phyloP scores from a whole-genome alignment of 2,113 vertebrate species.

The Rafetus swinhoei region DNA sequence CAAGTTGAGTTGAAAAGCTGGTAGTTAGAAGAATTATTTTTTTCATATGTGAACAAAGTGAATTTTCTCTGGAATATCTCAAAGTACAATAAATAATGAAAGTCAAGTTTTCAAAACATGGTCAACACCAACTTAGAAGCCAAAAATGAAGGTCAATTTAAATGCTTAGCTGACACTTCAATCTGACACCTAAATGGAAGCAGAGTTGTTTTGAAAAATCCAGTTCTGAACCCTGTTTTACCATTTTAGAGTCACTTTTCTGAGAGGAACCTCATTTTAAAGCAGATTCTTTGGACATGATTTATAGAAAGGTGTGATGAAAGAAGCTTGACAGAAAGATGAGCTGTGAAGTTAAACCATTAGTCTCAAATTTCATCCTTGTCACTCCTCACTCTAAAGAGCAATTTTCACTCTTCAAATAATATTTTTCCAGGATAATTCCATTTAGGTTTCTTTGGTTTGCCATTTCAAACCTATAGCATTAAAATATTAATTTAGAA shows the following conservation, averaged over 20 bases:
- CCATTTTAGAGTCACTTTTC: conserved; percentile 3
- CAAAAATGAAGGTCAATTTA: not conserved
- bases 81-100: not conserved
- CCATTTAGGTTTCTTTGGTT: not conserved
- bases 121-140: not conserved
- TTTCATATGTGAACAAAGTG: not conserved
- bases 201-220: conserved; percentile 16
- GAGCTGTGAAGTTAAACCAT: conserved; percentile 39
- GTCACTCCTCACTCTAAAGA: conserved; percentile 19
- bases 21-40: not conserved
- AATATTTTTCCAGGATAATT: not conserved
- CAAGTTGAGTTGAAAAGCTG: not conserved
- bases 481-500: conserved; percentile 9
- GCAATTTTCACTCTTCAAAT: conserved; percentile 1
- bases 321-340: conserved; percentile 47
- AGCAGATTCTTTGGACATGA: conserved; percentile 28
- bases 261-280: not conserved
- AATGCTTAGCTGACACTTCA: not conserved
- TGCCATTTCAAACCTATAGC: not conserved
- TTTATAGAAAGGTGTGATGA: conserved; percentile 32
- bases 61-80: not conserved
- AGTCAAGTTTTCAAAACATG: not conserved
- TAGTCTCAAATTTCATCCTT: conserved; percentile 55
- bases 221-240: not conserved
- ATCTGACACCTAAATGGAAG: not conserved